phyloP scores from a whole-genome alignment of 2,113 vertebrate species.

The Lycaon pictus region DNA sequence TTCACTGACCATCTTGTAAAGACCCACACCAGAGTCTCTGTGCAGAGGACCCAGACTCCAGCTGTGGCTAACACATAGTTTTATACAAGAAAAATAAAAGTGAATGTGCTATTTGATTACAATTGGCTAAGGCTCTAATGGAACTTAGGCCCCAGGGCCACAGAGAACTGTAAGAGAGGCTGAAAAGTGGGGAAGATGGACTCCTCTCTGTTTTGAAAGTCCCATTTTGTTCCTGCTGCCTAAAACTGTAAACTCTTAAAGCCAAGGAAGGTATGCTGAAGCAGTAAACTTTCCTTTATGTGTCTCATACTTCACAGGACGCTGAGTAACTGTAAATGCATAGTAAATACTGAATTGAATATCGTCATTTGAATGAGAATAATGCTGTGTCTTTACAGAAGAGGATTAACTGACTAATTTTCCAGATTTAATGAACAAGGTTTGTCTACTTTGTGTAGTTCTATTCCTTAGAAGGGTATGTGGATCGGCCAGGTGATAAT shows the following conservation, averaged over 20 bases:
- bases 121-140: background rate
- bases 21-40: no score
- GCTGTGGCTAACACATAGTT: no score
- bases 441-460: conserved; percentile 39
- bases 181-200: background rate
- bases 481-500: conserved; percentile 24
- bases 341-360: conserved; percentile 34
- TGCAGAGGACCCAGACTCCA: no score
- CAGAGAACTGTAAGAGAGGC: background rate
- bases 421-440: conserved; percentile 46
- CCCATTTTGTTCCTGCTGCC: background rate
- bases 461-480: conserved; percentile 1
- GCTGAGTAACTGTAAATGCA: conserved; percentile 47
- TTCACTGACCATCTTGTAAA: no score
- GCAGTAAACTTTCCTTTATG: conserved; percentile 19
- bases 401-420: conserved; percentile 62
- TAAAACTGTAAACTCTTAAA: conserved; percentile 33
- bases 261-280: background rate
- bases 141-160: conserved; percentile 6
- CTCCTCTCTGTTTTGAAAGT: background rate
- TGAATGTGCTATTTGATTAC: background rate
- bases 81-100: no score
- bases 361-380: conserved; percentile 19
- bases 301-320: conserved; percentile 32
- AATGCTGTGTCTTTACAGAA: background rate